phyloP scores from a whole-genome alignment of 1,140 invertebrate species.

The Littorina saxatilis region DNA sequence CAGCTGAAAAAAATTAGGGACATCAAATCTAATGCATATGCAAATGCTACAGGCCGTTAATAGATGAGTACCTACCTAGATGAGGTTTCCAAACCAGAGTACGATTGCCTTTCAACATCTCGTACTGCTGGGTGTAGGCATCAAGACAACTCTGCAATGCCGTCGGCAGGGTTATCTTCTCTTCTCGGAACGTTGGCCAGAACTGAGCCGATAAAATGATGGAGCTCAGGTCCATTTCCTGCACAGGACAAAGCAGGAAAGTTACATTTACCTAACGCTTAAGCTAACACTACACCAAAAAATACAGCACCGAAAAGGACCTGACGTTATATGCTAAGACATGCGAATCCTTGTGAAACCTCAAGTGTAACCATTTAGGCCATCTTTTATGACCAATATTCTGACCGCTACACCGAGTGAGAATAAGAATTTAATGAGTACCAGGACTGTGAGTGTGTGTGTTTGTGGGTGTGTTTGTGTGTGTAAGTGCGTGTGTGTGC shows the following conservation, averaged over 20 bases:
- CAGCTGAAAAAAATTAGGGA: no score
- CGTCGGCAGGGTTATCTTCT: conserved; percentile 90
- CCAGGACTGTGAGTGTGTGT: no score
- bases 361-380: background rate
- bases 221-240: conserved; percentile 84
- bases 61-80: conserved; percentile 85
- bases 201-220: conserved; percentile 98
- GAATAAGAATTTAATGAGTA: no score
- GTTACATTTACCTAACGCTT: conserved; percentile 16
- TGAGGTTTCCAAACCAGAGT: conserved; percentile 96
- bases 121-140: conserved; percentile 93
- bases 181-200: conserved; percentile 98
- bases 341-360: no score
- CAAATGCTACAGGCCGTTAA: no score
- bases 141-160: conserved; percentile 88
- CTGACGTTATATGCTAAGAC: no score
- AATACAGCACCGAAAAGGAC: background rate
- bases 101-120: conserved; percentile 94
- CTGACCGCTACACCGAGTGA: no score
- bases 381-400: no score
- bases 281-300: no score
- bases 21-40: no score
- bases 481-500: no score
- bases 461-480: no score
- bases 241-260: conserved; percentile 17